Evolutionary conservation across 2,797 vertebrate genomes (phyloP), one percentile per base, ranked within the genome.

Genomic region (Malacoctenus gilli): DNA sequence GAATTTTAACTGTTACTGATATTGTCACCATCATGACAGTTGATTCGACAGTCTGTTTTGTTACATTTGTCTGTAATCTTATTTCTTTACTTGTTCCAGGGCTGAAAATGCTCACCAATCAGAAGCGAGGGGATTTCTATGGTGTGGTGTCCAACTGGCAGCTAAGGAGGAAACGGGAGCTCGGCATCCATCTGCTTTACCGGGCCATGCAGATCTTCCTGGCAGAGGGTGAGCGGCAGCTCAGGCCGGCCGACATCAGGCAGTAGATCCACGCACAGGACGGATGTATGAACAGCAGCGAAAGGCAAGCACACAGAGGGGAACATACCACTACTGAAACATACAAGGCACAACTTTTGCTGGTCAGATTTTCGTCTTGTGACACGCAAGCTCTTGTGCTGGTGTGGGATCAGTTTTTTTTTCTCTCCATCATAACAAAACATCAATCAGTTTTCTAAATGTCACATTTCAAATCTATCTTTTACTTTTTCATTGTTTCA

Each of bases 181-280:
- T 97, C 15, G 95, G 95, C 0, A 84, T 94, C 8, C 92, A 94
- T 47, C 79, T 97, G 77, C 84, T 97, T 1, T 90, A 94, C 75
- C 75, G 93, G 0, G 92, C 94, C 52, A 92, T 96, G 91, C 89
- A 92, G 68, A 92, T 96, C 82, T 96, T 97, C 70, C 84, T 97
- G 85, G 94, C 94, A 0, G 95, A 98, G 75, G 95, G 95, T 0
- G 93, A 97, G 60, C 77, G 94, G 39, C 94, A 96, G 77, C 92
- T 97, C 44, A 77, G 92, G 10, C 95, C 95, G 0, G 78, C 82
- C 0, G 94, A 97, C 62, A 93, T 97, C 68, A 81, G 87, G 50
- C 82, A 84, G 68, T 89, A 81, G 62, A 23, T 40, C 63, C 20
- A 32, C 41, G 42, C 2, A 4, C 31, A 23, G 49, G 35, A 19